These are phyloP conservation scores for Cromileptes altivelis DNA, from an alignment of 2,113 vertebrate genomes.

Conservation along the genomic window DNA sequence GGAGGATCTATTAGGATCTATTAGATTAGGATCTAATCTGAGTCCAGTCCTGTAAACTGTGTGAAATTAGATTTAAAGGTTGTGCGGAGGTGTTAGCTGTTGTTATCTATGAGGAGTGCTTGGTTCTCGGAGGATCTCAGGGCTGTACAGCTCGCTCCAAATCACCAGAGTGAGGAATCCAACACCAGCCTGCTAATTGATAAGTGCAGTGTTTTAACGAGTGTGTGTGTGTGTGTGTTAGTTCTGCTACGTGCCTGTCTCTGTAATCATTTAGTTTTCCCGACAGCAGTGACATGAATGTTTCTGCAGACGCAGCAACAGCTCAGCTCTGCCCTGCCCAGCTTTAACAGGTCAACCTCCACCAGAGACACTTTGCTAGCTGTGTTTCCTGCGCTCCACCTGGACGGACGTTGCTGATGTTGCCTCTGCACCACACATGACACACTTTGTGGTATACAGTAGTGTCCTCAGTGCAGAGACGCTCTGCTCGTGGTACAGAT, in stretches of 20 bases:
- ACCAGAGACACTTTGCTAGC: not conserved
- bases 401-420: too few relatives aligned
- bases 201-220: not conserved
- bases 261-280: constrained; percentile 18
- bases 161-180: constrained; percentile 54
- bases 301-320: constrained; percentile 30
- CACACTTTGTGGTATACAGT: too few relatives aligned
- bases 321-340: too few relatives aligned
- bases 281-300: constrained; percentile 4
- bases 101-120: not conserved
- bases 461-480: too few relatives aligned
- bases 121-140: not conserved
- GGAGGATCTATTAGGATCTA: too few relatives aligned
- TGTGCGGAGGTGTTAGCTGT: too few relatives aligned
- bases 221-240: constrained; percentile 12
- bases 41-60: too few relatives aligned
- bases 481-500: too few relatives aligned
- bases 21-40: too few relatives aligned
- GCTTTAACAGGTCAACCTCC: not conserved
- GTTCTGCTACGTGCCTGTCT: not conserved
- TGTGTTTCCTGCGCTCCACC: too few relatives aligned
- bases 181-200: constrained; percentile 24
- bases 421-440: too few relatives aligned
- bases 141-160: not conserved
- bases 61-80: too few relatives aligned